A percentile compares a stretch with the other conserved stretches of the same genome.
Evolutionary conservation across 2,113 vertebrate species (phyloP).

Genomic region (Rhinopomastus cyanomelas): DNA sequence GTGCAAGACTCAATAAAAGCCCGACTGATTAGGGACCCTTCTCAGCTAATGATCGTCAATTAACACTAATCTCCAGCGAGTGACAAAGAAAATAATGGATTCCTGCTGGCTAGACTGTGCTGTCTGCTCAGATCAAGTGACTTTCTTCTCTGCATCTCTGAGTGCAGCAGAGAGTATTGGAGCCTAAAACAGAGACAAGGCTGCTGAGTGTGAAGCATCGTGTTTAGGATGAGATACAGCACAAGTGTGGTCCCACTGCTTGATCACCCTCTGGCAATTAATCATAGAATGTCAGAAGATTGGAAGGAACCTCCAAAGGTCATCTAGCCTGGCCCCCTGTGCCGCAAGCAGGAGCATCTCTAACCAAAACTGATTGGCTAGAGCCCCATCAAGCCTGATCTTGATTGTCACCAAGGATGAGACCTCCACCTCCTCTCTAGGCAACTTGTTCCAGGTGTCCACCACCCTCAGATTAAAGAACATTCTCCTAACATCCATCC

Average conservation of each 20-base stretch:
- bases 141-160: background rate
- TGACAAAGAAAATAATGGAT: background rate
- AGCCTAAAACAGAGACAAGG: background rate
- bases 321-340: too few relatives aligned
- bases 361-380: too few relatives aligned
- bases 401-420: too few relatives aligned
- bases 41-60: constrained; percentile 28
- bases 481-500: too few relatives aligned
- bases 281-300: too few relatives aligned
- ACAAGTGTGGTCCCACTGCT: background rate
- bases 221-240: background rate
- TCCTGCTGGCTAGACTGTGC: background rate
- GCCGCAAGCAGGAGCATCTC: too few relatives aligned
- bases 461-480: too few relatives aligned
- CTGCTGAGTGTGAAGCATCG: background rate
- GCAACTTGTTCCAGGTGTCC: too few relatives aligned
- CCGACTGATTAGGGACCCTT: constrained; percentile 18
- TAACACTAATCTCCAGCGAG: constrained; percentile 1
- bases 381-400: too few relatives aligned
- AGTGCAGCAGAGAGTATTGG: background rate
- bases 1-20: background rate
- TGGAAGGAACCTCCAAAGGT: too few relatives aligned
- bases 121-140: background rate
- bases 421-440: too few relatives aligned
- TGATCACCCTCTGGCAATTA: background rate